These are phyloP conservation scores for Protomyctophum bolini DNA, from an alignment of 2,113 vertebrate species.

Conservation along the genomic window DNA sequence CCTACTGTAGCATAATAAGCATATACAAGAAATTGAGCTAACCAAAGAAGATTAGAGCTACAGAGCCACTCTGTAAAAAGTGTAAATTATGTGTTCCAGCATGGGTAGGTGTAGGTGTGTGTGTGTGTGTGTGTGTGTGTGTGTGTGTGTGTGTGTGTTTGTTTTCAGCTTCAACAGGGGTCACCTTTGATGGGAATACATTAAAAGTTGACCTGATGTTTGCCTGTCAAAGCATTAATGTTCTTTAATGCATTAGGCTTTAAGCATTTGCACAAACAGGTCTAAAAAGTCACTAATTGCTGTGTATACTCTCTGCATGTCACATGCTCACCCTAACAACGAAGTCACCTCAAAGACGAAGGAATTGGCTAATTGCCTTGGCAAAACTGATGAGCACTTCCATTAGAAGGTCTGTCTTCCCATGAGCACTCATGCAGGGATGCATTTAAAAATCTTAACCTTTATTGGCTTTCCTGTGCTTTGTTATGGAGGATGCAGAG, in stretches of 20 bases:
- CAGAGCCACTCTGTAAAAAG: too few relatives aligned
- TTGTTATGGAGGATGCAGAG: slow-evolving; percentile 32
- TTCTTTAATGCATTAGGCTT: slow-evolving; percentile 41
- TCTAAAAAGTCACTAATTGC: slow-evolving; percentile 54
- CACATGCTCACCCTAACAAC: slow-evolving; percentile 56
- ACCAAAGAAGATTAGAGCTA: too few relatives aligned
- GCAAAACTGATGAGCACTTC: slow-evolving; percentile 71
- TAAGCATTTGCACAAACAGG: slow-evolving; percentile 47
- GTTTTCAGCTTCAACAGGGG: slow-evolving; percentile 12
- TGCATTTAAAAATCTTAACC: slow-evolving; percentile 56
- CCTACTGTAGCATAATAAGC: too few relatives aligned
- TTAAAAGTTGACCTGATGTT: slow-evolving; percentile 32
- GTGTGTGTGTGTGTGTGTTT: background rate
- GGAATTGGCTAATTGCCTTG: slow-evolving; percentile 75
- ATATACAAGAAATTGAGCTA: too few relatives aligned
- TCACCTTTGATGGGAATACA: slow-evolving; percentile 4
- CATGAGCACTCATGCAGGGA: slow-evolving; percentile 52
- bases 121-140: background rate
- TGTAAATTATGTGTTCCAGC: slow-evolving; percentile 2
- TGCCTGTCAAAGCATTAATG: slow-evolving; percentile 29
- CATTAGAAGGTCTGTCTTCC: slow-evolving; percentile 72
- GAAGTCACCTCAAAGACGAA: slow-evolving; percentile 68
- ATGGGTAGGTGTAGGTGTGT: background rate
- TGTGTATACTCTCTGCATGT: slow-evolving; percentile 45
- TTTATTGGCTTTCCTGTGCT: slow-evolving; percentile 19